Base-by-base conservation (phyloP, 1,140 invertebrate genomes). In the Drosophila neocordata region DNA sequence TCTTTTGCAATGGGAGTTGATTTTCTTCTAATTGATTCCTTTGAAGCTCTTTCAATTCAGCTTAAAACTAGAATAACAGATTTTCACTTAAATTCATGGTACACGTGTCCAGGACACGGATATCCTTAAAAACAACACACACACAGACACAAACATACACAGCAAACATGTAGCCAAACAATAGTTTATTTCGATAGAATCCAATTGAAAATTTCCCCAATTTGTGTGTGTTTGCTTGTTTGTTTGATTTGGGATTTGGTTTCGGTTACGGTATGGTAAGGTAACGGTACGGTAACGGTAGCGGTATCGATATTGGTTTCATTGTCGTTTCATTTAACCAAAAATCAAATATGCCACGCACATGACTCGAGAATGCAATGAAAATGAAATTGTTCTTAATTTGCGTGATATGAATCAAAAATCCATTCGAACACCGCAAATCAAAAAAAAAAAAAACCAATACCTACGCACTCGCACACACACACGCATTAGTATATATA, bases 401-500 rank as follows among this genome's bases (percentile, higher is more conserved):
- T 73, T 73, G 67, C 71, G 63, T 73, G 63, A 74, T 73, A 63
- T 48, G 63, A 56, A 74, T 73, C 60, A 59, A 73, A 73, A 71
- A 53, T 53, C 68, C 51, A 73, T 73, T 60, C 15, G 7, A 64
- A 37, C 56, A 72, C 57, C 70, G 62, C 70, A 74, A 73, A 73
- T 73, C 65, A 62, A 61, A 61, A 61, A n/a, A n/a, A n/a, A n/a
- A n/a, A n/a, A n/a, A 61, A 62, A 64, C 44, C 71, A 70, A 70
- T 70, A 70, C 20, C 52, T 13, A 38, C 55, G 64, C 64, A 44
- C 41, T 77, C 48, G 4, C 61, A 56, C 3, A 8, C 44, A 56
- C 57, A 52, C 61, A 24, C 7, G 41, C n/a, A 51, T 8, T 3
- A 48, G n/a, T n/a, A 7, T 12, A 44, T 38, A 35, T 7, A 35